Evolutionary conservation across 2,113 vertebrate species (phyloP).

Genomic region (Ammodramus savannarum): DNA sequence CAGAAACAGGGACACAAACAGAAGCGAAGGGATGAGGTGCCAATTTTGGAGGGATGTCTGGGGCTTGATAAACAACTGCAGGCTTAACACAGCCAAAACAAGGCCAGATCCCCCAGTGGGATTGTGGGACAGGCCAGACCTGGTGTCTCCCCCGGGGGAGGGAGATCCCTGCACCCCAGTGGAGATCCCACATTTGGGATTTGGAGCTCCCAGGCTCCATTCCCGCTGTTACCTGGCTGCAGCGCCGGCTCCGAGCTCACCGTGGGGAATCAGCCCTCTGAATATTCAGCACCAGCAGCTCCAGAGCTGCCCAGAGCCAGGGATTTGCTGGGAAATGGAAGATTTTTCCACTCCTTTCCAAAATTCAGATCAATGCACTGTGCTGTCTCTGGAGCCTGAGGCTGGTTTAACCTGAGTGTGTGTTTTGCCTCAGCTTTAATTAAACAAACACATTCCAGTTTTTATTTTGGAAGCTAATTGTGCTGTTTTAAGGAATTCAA

Average conservation of each 20-base stretch:
- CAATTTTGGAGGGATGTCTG: not conserved
- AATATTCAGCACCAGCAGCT: not conserved
- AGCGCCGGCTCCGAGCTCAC: not conserved
- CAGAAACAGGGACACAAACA: not conserved
- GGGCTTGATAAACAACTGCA: not conserved
- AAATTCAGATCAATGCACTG: not conserved
- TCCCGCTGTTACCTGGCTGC: not conserved
- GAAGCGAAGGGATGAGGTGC: not conserved
- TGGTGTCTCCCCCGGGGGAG: fast-evolving
- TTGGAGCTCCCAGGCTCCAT: fast-evolving
- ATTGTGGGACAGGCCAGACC: not conserved
- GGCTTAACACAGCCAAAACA: not conserved
- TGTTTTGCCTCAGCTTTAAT: not conserved
- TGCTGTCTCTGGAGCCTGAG: not conserved
- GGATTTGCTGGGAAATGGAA: not conserved
- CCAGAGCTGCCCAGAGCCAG: not conserved
- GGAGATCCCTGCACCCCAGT: fast-evolving
- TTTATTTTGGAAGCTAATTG: not conserved
- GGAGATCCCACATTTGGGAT: not conserved
- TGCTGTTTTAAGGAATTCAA: not conserved
- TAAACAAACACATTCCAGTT: not conserved
- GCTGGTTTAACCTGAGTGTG: not conserved
- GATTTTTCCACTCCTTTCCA: not conserved
- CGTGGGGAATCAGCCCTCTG: not conserved
- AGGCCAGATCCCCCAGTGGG: fast-evolving